Evolutionary conservation across 2,888 invertebrate genomes (phyloP).

Genomic region (Drosophila paranaensis): DNA sequence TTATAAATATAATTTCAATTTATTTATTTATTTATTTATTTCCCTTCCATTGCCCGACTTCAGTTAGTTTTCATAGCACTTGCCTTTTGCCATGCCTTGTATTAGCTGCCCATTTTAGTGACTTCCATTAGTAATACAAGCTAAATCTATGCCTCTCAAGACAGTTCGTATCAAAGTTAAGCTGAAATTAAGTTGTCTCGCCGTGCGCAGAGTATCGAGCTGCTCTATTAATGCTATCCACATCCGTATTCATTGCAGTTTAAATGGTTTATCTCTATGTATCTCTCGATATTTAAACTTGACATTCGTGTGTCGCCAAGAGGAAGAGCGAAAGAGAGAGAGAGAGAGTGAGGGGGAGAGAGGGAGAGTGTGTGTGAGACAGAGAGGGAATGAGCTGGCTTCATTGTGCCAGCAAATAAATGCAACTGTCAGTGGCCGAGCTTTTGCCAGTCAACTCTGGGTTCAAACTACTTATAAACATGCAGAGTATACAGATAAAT

Average conservation of each 20-base stretch:
- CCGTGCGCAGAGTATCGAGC: conserved; percentile 1
- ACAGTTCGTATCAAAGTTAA: background rate
- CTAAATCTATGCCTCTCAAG: background rate
- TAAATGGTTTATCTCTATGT: background rate
- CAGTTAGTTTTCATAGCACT: background rate
- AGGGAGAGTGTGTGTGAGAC: background rate
- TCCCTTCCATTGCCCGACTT: background rate
- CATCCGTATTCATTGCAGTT: conserved; percentile 18
- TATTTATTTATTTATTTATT: background rate
- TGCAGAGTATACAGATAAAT: background rate
- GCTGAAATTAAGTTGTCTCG: background rate
- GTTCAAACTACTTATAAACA: conserved; percentile 26
- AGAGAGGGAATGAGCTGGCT: conserved; percentile 24
- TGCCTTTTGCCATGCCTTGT: background rate
- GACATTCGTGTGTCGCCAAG: conserved; percentile 41
- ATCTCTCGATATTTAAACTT: conserved; percentile 32
- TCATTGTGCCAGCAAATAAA: conserved; percentile 27
- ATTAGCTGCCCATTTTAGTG: background rate
- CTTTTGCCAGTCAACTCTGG: conserved; percentile 20
- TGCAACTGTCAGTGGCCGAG: conserved; percentile 32
- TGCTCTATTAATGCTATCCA: conserved; percentile 6
- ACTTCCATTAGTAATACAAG: background rate
- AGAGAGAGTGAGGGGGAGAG: background rate
- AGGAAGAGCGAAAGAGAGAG: background rate
- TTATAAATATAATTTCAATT: background rate